These are phyloP conservation scores for Lemur catta DNA, from an alignment of 2,797 vertebrate species.

Conservation along the genomic window DNA sequence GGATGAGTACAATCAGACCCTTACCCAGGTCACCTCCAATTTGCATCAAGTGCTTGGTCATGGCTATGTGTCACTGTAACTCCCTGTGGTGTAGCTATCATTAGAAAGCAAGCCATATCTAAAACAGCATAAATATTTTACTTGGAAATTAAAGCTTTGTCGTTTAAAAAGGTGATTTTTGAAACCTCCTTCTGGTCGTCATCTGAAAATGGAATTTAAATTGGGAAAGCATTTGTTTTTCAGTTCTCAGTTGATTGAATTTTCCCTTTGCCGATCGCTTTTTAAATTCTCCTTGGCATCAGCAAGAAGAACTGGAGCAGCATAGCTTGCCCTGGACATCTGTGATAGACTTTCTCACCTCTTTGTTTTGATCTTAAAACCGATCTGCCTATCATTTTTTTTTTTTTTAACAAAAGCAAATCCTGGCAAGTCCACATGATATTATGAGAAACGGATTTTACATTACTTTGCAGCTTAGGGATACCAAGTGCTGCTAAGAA, in stretches of 20 bases:
- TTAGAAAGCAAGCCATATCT: not conserved
- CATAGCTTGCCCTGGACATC: not conserved
- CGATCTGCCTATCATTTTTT: not conserved
- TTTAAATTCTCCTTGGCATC: not conserved
- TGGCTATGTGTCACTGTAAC: not conserved
- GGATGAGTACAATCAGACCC: not conserved
- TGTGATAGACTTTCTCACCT: not conserved
- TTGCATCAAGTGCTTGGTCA: not conserved
- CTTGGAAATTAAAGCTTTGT: slow-evolving; percentile 20
- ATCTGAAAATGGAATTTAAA: slow-evolving; percentile 43
- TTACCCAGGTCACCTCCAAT: not conserved
- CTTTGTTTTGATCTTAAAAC: slow-evolving; percentile 51
- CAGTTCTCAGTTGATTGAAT: not conserved
- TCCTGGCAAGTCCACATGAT: not conserved
- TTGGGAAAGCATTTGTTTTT: slow-evolving; percentile 21
- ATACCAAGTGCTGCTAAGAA: not conserved
- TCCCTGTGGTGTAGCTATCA: not conserved
- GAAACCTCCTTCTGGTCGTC: not conserved
- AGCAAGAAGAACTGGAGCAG: not conserved
- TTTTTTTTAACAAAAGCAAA: not conserved
- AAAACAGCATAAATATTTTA: slow-evolving; percentile 15
- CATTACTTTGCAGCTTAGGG: slow-evolving; percentile 27
- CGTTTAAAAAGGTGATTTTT: not conserved
- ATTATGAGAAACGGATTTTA: not conserved
- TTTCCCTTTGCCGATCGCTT: not conserved